Percentiles rank a stretch among this genome's conserved stretches.
phyloP scores from a whole-genome alignment of 2,888 invertebrate species.

The Cantharis nigra region DNA sequence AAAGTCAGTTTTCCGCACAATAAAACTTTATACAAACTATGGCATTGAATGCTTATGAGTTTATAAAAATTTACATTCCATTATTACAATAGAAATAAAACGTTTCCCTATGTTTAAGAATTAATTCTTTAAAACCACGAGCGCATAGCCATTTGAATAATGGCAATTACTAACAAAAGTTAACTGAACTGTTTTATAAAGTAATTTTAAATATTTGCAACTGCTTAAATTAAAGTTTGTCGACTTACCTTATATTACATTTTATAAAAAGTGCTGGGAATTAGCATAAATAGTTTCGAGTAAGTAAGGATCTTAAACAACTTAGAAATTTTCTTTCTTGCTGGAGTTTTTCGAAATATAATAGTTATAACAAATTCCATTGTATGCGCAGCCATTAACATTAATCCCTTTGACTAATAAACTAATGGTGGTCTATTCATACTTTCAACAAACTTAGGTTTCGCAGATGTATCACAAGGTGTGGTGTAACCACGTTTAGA shows the following conservation, averaged over 20 bases:
- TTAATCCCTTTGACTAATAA: not conserved
- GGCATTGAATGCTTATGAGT: constrained; percentile 50
- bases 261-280: not conserved
- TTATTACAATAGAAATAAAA: not conserved
- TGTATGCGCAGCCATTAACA: not conserved
- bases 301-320: not conserved
- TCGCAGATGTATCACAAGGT: constrained; percentile 27
- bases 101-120: not conserved
- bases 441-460: not conserved
- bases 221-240: not conserved
- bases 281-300: not conserved
- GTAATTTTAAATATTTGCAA: not conserved
- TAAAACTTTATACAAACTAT: constrained; percentile 52
- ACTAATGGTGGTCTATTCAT: not conserved
- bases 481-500: constrained; percentile 25
- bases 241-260: not conserved
- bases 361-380: not conserved
- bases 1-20: constrained; percentile 51
- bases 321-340: not conserved
- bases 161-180: not conserved
- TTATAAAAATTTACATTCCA: constrained; percentile 48
- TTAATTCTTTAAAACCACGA: not conserved
- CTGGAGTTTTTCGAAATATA: not conserved
- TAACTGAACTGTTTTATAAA: not conserved
- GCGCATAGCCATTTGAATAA: not conserved